Evolutionary conservation across 2,797 vertebrate genomes (phyloP).

Genomic region (Chaunax sp.): DNA sequence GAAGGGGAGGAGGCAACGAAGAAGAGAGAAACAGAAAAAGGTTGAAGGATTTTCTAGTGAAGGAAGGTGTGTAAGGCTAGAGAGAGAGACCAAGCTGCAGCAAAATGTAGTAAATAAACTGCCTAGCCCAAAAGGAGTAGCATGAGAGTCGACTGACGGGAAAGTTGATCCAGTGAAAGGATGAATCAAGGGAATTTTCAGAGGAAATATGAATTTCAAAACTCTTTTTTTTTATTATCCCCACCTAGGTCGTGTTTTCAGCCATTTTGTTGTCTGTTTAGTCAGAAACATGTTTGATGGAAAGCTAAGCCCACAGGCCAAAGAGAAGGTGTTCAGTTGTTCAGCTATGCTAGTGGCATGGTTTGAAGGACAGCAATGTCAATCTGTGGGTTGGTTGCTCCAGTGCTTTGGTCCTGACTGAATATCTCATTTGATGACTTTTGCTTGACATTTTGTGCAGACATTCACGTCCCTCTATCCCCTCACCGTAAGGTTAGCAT

Average conservation of each 20-base stretch:
- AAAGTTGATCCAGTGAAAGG: conserved; percentile 36
- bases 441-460: too few relatives aligned
- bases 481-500: not conserved
- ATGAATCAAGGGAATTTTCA: not conserved
- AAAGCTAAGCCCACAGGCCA: not conserved
- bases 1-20: conserved; percentile 32
- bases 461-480: too few relatives aligned
- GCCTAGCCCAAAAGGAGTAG: conserved; percentile 5
- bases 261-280: not conserved
- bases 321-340: not conserved
- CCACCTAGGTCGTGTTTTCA: not conserved
- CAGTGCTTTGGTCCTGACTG: not conserved
- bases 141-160: conserved; percentile 2
- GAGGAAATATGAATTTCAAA: not conserved
- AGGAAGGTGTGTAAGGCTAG: conserved; percentile 17
- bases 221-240: not conserved
- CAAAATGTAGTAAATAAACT: conserved; percentile 53
- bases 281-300: not conserved
- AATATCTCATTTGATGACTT: not conserved
- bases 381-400: not conserved
- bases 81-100: conserved; percentile 27
- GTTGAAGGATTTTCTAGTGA: conserved; percentile 53
- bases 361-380: not conserved
- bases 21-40: conserved; percentile 37
- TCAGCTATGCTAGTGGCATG: not conserved